Base-by-base conservation (phyloP, 2,888 invertebrate genomes). In the Corbicula japonica region DNA sequence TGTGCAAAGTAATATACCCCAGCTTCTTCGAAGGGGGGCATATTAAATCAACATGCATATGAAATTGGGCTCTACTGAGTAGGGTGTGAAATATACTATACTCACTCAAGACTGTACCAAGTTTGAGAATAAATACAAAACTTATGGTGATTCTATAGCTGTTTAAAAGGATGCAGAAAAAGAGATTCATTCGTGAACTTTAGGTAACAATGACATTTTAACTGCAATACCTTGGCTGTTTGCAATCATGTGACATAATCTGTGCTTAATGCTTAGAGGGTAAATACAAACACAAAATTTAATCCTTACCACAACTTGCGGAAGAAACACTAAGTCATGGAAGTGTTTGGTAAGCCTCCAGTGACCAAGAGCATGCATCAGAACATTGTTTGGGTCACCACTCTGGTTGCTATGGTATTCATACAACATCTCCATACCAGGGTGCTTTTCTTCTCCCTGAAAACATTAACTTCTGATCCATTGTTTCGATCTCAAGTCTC, bases 321-420 rank as follows among this genome's bases (percentile, higher is more conserved):
- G 91, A 12, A 89, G 84, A 74, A 90, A 92, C 26, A 86, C 78
- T 3, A 92, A 72, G 69, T 92, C 92, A 85, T 92, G 92, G 84
- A 92, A 91, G 18, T 87, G 80, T 58, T 87, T 78, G 18, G 92
- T 91, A 62, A 92, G 66, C 41, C 92, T 80, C 92, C 92, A 92
- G 62, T 92, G 91, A 23, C 92, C 92, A 6, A 92, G 88, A 38
- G 83, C 83, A 74, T 92, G 92, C 86, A 91, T 90, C 28, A 92
- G 83, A 15, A 92, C 88, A 76, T 91, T 91, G 77, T 87, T 75
- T 8, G 88, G 89, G 78, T 92, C 92, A 23, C 86, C 88, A 77
- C 87, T 88, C 82, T 92, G 92, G 86, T 92, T 92, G 76, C 90
- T 89, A 77, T 91, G 91, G 87, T 88, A 91, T 76, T 92, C 92